Conservation (phyloP, 2,888 invertebrate genomes). For the Perdita meconis region DNA sequence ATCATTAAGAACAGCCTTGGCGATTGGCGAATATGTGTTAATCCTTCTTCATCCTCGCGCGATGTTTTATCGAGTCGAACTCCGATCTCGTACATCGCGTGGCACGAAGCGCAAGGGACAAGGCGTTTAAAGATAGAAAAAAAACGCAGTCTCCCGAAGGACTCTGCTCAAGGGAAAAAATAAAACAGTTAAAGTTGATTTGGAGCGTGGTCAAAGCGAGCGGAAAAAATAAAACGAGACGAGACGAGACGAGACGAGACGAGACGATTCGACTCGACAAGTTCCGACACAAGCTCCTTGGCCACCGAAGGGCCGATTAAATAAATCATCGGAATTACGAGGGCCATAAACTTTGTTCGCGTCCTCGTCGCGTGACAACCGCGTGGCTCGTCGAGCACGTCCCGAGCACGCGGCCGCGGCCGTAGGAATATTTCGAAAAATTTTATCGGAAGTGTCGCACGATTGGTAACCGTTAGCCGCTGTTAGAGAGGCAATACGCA, state of each 20-base stretch:
- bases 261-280: background rate
- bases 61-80: background rate
- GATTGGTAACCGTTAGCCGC: conserved; percentile 7
- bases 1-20: conserved; percentile 33
- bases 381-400: conserved; percentile 25
- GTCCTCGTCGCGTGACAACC: conserved; percentile 7
- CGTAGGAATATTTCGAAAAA: conserved; percentile 20
- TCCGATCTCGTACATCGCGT: background rate
- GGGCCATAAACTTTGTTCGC: conserved; percentile 17
- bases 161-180: background rate
- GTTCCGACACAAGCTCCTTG: background rate
- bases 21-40: conserved; percentile 43
- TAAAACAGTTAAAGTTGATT: background rate
- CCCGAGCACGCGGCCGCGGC: conserved; percentile 35
- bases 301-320: background rate
- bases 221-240: background rate
- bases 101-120: background rate
- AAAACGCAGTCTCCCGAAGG: background rate
- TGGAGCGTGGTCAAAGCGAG: too few relatives aligned
- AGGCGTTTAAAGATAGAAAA: background rate
- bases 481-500: conserved; percentile 22
- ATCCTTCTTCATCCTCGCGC: conserved; percentile 33
- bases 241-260: background rate
- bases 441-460: conserved; percentile 38
- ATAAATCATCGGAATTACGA: background rate